Conservation (phyloP, 2,797 vertebrate genomes). For the Pangasius djambal region DNA sequence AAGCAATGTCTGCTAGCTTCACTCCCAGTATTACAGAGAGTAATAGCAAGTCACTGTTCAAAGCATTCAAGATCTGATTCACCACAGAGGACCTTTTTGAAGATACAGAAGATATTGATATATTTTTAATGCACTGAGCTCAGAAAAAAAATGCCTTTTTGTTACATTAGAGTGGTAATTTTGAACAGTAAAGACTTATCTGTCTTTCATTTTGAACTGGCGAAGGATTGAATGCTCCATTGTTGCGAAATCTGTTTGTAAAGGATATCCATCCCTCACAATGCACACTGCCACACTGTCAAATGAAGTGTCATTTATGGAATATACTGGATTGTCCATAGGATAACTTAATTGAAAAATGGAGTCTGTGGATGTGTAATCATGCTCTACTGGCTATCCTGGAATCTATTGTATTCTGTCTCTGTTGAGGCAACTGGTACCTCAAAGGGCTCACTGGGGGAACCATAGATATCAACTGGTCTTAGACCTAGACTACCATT, state of each 20-base stretch:
- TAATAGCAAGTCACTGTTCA: not conserved
- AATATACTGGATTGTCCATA: conserved; percentile 76
- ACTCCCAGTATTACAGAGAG: not conserved
- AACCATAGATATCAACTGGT: not conserved
- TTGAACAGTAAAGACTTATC: conserved; percentile 65
- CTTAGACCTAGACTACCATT: not conserved
- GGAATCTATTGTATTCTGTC: conserved; percentile 54
- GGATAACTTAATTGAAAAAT: conserved; percentile 83
- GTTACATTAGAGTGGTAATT: conserved; percentile 67
- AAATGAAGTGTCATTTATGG: conserved; percentile 77
- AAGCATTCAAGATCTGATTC: conserved; percentile 18
- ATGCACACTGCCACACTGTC: conserved; percentile 75
- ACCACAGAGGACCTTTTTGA: conserved; percentile 26
- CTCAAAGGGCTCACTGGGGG: conserved; percentile 79
- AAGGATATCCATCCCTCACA: conserved; percentile 71
- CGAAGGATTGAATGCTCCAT: conserved; percentile 65
- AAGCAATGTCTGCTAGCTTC: not conserved
- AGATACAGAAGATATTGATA: conserved; percentile 23
- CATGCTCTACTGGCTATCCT: conserved; percentile 74
- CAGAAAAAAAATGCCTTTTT: conserved; percentile 19
- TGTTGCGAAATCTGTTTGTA: not conserved
- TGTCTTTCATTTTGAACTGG: conserved; percentile 57
- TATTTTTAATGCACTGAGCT: conserved; percentile 39
- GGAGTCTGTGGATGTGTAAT: conserved; percentile 75
- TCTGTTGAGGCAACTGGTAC: conserved; percentile 60